Base-by-base conservation (phyloP, 2,113 vertebrate genomes). In the Muntiacus reevesi region DNA sequence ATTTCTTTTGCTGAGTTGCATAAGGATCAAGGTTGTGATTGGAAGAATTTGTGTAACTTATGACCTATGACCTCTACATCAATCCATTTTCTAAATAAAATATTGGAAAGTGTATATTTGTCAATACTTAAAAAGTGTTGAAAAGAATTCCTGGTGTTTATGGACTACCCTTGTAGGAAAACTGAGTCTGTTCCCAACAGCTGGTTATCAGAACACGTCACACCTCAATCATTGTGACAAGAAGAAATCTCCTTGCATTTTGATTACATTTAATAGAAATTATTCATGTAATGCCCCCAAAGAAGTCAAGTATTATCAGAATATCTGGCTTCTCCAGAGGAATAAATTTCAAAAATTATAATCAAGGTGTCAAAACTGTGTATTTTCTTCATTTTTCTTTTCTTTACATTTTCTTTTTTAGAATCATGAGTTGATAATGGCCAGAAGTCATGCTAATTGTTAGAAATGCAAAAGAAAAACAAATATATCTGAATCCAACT, bases 211-310 rank as follows among this genome's bases (percentile, higher is more conserved):
- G 62, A 57, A 98, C 43, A 96, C 5, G 4, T 95, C 94, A 97
- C 45, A 97, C 45, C 79, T 89, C 74, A 97, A 96, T 76, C 47
- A 97, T 98, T 98, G 92, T 59, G 71, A 15, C 23, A 60, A 84
- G 16, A 97, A 93, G 40, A 89, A 81, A 87, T 76, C 86, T 96
- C 71, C 91, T 83, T 97, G 96, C 30, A 94, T 94, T 97, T 98
- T 98, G 81, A 98, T 98, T 98, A 96, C n/a, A 98, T 97, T 98
- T 98, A 55, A 33, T 7, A 67, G 19, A 74, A 98, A 97, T 98
- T 98, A 98, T 97, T 98, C 74, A 87, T 94, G 27, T 33, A 93
- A 59, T 85, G 33, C 8, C 89, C 74, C 82, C 52, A 59, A 95
- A 94, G 96, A 95, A 92, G 27, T 13, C 36, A 79, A 98, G 59